Conservation (phyloP, 2,888 invertebrate species). For the Penaeus monodon region DNA sequence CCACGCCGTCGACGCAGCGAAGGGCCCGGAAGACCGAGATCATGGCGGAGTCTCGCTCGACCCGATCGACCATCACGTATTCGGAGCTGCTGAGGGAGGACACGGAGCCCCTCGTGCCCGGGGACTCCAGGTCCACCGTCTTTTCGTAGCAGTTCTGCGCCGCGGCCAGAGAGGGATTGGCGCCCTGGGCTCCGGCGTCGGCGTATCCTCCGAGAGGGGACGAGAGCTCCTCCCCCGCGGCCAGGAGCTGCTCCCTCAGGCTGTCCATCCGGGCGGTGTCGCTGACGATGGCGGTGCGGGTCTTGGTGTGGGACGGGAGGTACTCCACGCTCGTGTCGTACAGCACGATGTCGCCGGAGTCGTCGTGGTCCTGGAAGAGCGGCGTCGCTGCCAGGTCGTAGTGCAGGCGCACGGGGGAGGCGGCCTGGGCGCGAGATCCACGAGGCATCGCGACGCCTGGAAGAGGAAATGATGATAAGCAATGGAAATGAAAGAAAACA, state of each 20-base stretch:
- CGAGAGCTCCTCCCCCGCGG: background rate
- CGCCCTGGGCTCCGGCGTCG: background rate
- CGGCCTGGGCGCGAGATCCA: conserved; percentile 10
- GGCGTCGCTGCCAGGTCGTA: conserved; percentile 25
- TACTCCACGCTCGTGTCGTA: conserved; percentile 40
- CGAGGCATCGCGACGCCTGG: conserved; percentile 24
- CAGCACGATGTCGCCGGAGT: conserved; percentile 26
- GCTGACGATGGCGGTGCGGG: conserved; percentile 18
- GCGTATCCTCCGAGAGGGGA: background rate
- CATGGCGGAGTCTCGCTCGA: conserved; percentile 1
- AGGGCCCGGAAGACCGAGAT: conserved; percentile 26
- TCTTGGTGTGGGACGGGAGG: conserved; percentile 20
- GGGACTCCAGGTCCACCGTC: conserved; percentile 39
- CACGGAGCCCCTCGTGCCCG: background rate
- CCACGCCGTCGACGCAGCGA: conserved; percentile 30
- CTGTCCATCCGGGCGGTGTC: conserved; percentile 9
- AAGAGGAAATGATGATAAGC: background rate
- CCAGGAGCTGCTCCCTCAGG: conserved; percentile 21
- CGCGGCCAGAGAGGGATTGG: background rate
- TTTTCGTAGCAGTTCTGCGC: conserved; percentile 26
- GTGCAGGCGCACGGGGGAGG: conserved; percentile 19
- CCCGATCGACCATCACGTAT: background rate
- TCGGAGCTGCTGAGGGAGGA: background rate
- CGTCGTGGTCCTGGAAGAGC: conserved; percentile 28
- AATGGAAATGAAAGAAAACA: too few relatives aligned